Evolutionary conservation across 2,888 invertebrate species (phyloP).

Genomic region (Andrena trimmerana): DNA sequence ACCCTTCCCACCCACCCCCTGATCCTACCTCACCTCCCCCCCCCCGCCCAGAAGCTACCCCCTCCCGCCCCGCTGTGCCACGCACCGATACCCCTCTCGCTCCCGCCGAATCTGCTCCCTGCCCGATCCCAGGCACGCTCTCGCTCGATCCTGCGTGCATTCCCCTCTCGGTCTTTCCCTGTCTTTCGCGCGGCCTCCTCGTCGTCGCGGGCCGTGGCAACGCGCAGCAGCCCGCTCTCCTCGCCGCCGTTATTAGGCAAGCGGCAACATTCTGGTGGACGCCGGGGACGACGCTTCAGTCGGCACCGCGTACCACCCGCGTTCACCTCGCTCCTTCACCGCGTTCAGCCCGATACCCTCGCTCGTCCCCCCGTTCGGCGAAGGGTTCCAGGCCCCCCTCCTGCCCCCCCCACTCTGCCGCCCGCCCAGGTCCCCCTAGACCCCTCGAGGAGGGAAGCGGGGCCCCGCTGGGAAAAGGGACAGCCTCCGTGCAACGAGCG

Average conservation of each 20-base stretch:
- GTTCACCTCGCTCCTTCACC: conserved; percentile 32
- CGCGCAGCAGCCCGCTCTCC: conserved; percentile 46
- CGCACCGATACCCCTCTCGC: conserved; percentile 15
- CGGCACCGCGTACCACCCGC: conserved; percentile 66
- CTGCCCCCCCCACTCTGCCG: too few species aligned
- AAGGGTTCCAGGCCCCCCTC: too few species aligned
- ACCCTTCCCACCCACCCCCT: background rate
- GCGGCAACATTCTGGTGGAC: conserved; percentile 67
- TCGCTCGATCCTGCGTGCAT: conserved; percentile 57
- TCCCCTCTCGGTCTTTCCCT: conserved; percentile 42
- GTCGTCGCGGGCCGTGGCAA: conserved; percentile 45
- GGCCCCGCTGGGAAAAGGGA: too few species aligned
- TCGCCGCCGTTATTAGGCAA: conserved; percentile 56
- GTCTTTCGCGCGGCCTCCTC: conserved; percentile 43
- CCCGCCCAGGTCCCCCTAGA: too few species aligned
- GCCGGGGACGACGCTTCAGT: conserved; percentile 65
- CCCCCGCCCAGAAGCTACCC: background rate
- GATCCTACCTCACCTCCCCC: background rate
- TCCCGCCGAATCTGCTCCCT: background rate
- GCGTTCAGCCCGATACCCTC: too few species aligned
- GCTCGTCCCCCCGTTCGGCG: too few species aligned
- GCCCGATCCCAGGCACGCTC: conserved; percentile 4
- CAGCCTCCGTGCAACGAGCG: too few species aligned
- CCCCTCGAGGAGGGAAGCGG: too few species aligned
- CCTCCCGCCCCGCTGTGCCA: background rate